Base-by-base conservation (phyloP, 2,113 vertebrate species). In the Pitta sordida region DNA sequence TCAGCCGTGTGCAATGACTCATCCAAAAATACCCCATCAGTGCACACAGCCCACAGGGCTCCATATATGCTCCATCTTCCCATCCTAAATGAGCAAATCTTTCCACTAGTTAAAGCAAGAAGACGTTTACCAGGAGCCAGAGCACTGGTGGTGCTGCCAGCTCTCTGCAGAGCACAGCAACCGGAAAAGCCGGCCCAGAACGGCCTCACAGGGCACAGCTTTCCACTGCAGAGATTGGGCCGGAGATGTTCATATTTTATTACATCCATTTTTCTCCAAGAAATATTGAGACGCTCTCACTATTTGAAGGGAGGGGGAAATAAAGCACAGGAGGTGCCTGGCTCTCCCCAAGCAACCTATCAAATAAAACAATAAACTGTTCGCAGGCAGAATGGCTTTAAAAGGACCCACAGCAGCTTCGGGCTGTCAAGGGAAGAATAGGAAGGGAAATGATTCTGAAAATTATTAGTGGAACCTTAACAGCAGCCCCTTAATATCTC, bases 231-330 rank as follows among this genome's bases (percentile, higher is more conserved):
- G 1, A 46, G 53, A 91, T 79, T 52, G 84, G 67, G 70, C 89
- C 63, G 2, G 1, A 80, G 89, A 70, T 58, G 44, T 88, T 94
- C 27, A 7, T 95, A 29, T 92, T 93, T 96, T 95, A 96, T 96
- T 96, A 62, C 87, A 96, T 29, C 39, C 37, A 87, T 96, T 95
- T 93, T 94, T 96, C 94, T 91, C 89, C 87, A 83, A 93, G 89
- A 96, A 94, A 92, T 95, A 96, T 94, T 96, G 90, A 94, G 95
- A 93, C 77, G 36, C 23, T 91, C 70, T 74, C 39, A 6, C 21
- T 68, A 13, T 55, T 91, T 88, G 83, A 90, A 91, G 60, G 30
- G 76, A 53, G 19, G 13, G 16, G 15, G 43, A 8, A 49, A 56
- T 63, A 48, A 58, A 86, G 52, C 34, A 6, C 84, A 62, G 41